A percentile compares a stretch with the other conserved stretches of the same genome.
Conservation (phyloP, 2,888 invertebrate species). For the Cacoxenus indagator region DNA sequence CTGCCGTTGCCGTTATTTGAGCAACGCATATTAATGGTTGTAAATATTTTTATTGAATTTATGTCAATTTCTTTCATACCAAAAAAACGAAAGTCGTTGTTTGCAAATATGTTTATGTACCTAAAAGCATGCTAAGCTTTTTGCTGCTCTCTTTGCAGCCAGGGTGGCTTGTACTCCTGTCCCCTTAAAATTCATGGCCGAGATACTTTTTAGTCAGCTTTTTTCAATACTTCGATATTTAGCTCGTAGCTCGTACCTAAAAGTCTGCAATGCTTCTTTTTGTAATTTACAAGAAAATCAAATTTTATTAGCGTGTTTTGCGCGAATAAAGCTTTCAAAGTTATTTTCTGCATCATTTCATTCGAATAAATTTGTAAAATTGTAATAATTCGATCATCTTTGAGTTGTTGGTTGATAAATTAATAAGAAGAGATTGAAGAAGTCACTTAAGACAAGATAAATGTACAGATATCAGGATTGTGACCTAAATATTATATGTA, state of each 20-base stretch:
- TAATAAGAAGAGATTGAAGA: neutral
- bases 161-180: neutral
- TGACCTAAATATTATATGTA: no score
- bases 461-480: no score
- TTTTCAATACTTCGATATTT: neutral
- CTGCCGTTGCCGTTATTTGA: constrained; percentile 34
- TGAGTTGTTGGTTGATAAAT: neutral
- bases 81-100: constrained; percentile 27
- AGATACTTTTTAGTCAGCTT: neutral
- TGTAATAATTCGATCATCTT: neutral
- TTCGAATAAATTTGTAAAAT: neutral
- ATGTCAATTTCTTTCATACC: constrained; percentile 21
- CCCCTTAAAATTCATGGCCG: neutral
- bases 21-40: constrained; percentile 62
- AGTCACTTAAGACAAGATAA: no score
- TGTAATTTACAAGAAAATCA: neutral
- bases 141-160: neutral
- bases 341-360: constrained; percentile 23
- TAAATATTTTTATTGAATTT: constrained; percentile 68
- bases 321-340: neutral
- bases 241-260: neutral
- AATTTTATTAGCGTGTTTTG: constrained; percentile 1
- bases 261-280: neutral
- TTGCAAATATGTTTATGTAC: constrained; percentile 34
- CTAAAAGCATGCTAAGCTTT: constrained; percentile 40